Evolutionary conservation across 2,797 vertebrate species (phyloP).

Genomic region (Manis javanica): DNA sequence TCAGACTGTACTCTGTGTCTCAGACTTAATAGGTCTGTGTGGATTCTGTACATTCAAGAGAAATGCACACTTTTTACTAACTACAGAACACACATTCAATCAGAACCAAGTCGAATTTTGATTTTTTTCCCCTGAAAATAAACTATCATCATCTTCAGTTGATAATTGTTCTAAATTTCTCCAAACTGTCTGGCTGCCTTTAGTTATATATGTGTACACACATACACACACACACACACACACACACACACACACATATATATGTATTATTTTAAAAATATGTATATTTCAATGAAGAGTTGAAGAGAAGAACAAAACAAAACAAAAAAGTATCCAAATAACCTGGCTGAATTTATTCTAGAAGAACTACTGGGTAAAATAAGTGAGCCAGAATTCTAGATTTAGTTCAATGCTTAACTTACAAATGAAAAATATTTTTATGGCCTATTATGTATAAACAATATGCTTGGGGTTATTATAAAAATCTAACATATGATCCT

Average conservation of each 20-base stretch:
- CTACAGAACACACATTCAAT: neutral
- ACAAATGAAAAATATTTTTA: neutral
- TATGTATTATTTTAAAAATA: neutral
- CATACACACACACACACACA: neutral
- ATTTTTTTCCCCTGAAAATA: neutral
- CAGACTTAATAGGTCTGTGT: neutral
- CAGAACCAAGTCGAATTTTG: neutral
- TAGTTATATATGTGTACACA: neutral
- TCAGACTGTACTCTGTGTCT: neutral
- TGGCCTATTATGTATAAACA: neutral
- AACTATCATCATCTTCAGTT: neutral
- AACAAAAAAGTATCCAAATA: neutral
- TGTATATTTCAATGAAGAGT: neutral
- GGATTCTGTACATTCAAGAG: neutral
- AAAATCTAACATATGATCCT: neutral
- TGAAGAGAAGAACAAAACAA: neutral
- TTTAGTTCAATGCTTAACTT: neutral
- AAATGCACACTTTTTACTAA: neutral
- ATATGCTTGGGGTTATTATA: neutral
- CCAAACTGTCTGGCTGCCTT: neutral
- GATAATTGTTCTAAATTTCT: conserved; percentile 6
- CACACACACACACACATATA: neutral
- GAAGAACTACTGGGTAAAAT: neutral
- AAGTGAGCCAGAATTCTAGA: neutral
- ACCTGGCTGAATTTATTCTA: neutral